Conservation (phyloP, 2,888 invertebrate species). For the Torymus aiolomorphi region DNA sequence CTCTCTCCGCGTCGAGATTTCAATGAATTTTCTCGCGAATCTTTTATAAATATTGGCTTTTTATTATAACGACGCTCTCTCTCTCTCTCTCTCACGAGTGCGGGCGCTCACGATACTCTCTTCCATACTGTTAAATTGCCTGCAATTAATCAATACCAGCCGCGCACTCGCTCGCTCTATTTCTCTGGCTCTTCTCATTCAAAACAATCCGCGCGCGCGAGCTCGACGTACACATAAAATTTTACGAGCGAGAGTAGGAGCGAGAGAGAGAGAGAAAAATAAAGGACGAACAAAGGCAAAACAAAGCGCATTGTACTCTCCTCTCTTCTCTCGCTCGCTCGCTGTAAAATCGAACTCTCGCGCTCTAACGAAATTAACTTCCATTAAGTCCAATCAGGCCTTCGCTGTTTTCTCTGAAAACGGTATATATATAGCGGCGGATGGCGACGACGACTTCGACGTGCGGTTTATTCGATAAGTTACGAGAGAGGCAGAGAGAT, state of each 20-base stretch:
- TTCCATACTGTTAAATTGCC: slow-evolving; percentile 9
- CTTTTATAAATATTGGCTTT: slow-evolving; percentile 13
- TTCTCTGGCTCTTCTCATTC: slow-evolving; percentile 26
- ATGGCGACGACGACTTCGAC: neutral
- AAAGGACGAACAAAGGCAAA: slow-evolving; percentile 21
- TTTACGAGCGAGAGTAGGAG: slow-evolving; percentile 17
- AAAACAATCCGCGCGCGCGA: neutral
- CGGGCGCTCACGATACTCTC: neutral
- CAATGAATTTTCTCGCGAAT: neutral
- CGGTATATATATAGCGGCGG: neutral
- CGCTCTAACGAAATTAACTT: slow-evolving; percentile 43
- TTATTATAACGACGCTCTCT: neutral
- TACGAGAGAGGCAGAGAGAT: neutral
- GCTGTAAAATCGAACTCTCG: slow-evolving; percentile 27
- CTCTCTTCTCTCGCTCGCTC: too few species aligned
- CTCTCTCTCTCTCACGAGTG: too few species aligned
- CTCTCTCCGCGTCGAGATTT: neutral
- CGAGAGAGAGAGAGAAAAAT: neutral
- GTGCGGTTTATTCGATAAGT: neutral
- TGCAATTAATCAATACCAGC: slow-evolving; percentile 36
- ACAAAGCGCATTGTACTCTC: neutral
- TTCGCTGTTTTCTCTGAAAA: slow-evolving; percentile 29
- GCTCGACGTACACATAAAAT: slow-evolving; percentile 14
- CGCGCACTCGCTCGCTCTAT: neutral
- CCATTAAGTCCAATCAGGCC: slow-evolving; percentile 44